Conservation (phyloP, 2,113 vertebrate genomes). For the Thalassoma bifasciatum region DNA sequence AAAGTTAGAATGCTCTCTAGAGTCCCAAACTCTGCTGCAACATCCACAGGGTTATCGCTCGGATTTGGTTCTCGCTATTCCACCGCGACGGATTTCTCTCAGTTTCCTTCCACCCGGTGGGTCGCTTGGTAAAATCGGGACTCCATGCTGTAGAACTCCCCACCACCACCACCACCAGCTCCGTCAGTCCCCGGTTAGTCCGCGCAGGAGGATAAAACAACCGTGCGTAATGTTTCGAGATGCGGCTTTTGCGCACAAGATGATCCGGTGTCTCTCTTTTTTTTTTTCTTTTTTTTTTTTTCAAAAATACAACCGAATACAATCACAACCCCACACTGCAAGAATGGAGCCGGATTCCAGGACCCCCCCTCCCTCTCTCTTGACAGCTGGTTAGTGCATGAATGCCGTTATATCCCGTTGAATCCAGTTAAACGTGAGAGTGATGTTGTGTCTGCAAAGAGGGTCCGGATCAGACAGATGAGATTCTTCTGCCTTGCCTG, state of each 20-base stretch:
- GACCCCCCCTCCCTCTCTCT: conserved; percentile 52
- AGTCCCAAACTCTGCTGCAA: conserved; percentile 70
- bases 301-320: conserved; percentile 64
- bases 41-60: conserved; percentile 50
- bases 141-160: conserved; percentile 63
- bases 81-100: conserved; percentile 59
- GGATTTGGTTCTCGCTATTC: conserved; percentile 65
- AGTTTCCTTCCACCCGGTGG: conserved; percentile 62
- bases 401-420: conserved; percentile 61
- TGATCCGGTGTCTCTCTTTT: conserved; percentile 29
- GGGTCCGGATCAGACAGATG: conserved; percentile 69
- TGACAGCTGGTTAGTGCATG: conserved; percentile 36
- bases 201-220: conserved; percentile 18
- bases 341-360: conserved; percentile 48
- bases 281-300: conserved; percentile 23
- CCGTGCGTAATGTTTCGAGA: conserved; percentile 55
- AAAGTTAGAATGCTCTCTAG: conserved; percentile 71
- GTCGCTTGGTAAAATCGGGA: conserved; percentile 58
- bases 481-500: conserved; percentile 69
- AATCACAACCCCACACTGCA: conserved; percentile 36
- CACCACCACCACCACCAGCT: conserved; percentile 21
- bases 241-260: conserved; percentile 64
- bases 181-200: conserved; percentile 40
- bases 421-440: conserved; percentile 38
- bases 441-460: conserved; percentile 49